These are phyloP conservation scores for Cheracebus regulus DNA, from an alignment of 2,797 vertebrate genomes.

Conservation along the genomic window DNA sequence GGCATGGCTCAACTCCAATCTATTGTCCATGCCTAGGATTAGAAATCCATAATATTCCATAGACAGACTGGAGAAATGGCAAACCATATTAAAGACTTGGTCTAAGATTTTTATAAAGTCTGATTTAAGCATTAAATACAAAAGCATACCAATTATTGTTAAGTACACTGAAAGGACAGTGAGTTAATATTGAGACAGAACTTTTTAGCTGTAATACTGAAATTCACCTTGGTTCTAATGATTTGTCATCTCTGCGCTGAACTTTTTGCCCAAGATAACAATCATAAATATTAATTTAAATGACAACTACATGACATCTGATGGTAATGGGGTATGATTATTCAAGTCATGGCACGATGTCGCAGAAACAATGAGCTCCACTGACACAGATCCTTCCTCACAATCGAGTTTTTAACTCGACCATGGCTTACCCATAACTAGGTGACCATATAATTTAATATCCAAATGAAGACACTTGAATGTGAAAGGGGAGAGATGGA, in stretches of 20 bases:
- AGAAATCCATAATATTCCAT: neutral
- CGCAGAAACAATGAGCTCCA: neutral
- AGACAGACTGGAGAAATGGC: neutral
- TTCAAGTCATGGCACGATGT: neutral
- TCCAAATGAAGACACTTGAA: neutral
- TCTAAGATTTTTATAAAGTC: conserved; percentile 1
- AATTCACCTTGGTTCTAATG: conserved; percentile 1
- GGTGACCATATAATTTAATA: neutral
- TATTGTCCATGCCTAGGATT: neutral
- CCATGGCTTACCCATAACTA: neutral
- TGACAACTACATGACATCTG: conserved; percentile 7
- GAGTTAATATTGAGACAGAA: neutral
- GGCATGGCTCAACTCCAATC: neutral
- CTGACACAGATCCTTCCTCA: neutral
- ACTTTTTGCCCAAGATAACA: conserved; percentile 14
- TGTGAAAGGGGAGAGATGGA: neutral
- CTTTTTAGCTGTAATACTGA: neutral
- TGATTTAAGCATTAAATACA: conserved; percentile 24
- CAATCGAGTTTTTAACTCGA: neutral
- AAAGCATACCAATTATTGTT: neutral
- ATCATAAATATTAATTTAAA: conserved; percentile 40
- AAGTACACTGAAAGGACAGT: neutral
- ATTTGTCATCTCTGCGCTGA: conserved; percentile 13
- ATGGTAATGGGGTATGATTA: neutral
- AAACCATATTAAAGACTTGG: neutral